A percentile compares a stretch with the other conserved stretches of the same genome.
Conservation (phyloP, 2,113 vertebrate genomes). For the Ptilorrhoa leucosticta region DNA sequence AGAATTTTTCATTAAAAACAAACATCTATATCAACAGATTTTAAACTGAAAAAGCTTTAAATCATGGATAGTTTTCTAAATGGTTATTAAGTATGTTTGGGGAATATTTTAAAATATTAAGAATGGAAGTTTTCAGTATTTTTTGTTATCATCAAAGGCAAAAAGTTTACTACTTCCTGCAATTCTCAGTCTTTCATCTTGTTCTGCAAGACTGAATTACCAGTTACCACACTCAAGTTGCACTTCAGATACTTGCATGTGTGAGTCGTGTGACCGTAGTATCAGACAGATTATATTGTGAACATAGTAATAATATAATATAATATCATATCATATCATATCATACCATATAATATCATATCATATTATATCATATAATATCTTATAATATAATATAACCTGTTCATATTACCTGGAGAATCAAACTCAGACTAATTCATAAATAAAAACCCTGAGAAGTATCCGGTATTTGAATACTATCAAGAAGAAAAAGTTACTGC, state of each 20-base stretch:
- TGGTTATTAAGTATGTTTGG: not conserved
- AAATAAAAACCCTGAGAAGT: not conserved
- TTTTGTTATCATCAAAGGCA: not conserved
- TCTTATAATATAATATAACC: too few species aligned
- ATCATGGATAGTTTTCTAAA: not conserved
- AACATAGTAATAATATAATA: not conserved
- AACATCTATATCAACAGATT: not conserved
- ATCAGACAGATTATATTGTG: not conserved
- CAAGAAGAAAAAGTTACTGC: not conserved
- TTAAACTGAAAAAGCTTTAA: not conserved
- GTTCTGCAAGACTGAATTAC: not conserved
- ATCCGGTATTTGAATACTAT: not conserved
- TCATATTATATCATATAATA: not conserved
- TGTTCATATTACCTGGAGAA: not conserved
- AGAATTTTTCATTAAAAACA: not conserved
- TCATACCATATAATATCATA: not conserved
- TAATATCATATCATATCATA: too few species aligned
- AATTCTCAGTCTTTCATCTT: not conserved
- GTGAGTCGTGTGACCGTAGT: not conserved
- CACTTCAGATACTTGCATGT: not conserved
- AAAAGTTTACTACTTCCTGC: not conserved
- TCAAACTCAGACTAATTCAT: not conserved
- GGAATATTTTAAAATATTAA: not conserved
- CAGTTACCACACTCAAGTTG: not conserved
- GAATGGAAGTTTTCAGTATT: not conserved